Percentiles rank a stretch among this genome's conserved stretches.
These are phyloP conservation scores for Mus spicilegus DNA, from an alignment of 2,113 vertebrate species.

Conservation along the genomic window DNA sequence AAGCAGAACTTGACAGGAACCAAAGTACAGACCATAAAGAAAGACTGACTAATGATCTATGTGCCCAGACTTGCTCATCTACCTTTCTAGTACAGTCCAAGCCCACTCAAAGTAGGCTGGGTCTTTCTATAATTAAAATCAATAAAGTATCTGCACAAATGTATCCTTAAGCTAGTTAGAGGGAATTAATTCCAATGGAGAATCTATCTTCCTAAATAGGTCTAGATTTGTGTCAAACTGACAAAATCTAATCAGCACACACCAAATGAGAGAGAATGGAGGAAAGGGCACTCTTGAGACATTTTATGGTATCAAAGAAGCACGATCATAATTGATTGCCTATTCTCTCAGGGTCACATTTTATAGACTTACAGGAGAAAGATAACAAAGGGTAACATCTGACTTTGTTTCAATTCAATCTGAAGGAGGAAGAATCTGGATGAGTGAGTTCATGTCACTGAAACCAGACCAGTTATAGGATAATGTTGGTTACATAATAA, in stretches of 20 bases:
- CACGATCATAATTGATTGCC: background rate
- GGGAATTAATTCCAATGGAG: background rate
- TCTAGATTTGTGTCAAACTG: background rate
- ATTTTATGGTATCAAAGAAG: background rate
- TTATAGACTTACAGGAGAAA: background rate
- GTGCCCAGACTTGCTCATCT: background rate
- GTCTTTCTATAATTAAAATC: background rate
- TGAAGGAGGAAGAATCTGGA: accelerated
- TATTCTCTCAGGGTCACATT: background rate
- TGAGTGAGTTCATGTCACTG: background rate
- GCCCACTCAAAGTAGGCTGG: background rate
- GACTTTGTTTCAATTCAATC: background rate
- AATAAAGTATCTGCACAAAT: background rate
- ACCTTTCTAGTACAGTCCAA: background rate
- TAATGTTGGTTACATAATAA: background rate
- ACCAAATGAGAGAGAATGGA: background rate
- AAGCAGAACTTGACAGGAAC: background rate
- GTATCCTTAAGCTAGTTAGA: background rate
- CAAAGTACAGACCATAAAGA: background rate
- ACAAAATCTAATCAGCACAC: background rate
- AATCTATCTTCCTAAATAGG: background rate
- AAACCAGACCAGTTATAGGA: background rate
- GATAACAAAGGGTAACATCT: background rate
- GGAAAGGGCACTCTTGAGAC: background rate
- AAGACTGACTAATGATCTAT: background rate